Conservation (phyloP, 2,113 vertebrate species). For the Dromiciops gliroides region DNA sequence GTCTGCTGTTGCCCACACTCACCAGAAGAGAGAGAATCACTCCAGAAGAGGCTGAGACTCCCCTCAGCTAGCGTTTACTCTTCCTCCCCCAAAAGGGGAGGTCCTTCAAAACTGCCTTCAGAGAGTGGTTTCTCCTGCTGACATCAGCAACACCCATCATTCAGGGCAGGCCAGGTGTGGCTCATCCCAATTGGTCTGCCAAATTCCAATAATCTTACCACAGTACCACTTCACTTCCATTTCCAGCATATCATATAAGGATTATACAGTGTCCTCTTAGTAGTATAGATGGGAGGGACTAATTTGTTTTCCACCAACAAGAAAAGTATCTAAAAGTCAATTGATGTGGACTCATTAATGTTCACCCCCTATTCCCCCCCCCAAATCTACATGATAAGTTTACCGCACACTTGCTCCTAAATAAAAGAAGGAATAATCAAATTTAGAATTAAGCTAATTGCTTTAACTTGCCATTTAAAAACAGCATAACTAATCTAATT, state of each 20-base stretch:
- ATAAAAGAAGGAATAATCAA: slow-evolving; percentile 74
- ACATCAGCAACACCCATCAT: too few species aligned
- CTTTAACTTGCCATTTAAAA: slow-evolving; percentile 65
- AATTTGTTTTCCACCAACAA: slow-evolving; percentile 28
- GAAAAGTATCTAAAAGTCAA: slow-evolving; percentile 51
- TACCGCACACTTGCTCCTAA: slow-evolving; percentile 65
- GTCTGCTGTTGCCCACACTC: too few species aligned
- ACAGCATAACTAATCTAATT: slow-evolving; percentile 65
- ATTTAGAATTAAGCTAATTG: slow-evolving; percentile 72
- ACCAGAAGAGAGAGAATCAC: too few species aligned
- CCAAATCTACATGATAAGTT: slow-evolving; percentile 23
- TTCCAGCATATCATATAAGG: not conserved
- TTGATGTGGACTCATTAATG: slow-evolving; percentile 52
- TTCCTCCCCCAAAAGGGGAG: too few species aligned
- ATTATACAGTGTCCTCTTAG: not conserved
- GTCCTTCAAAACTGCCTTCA: too few species aligned
- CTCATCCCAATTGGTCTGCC: too few species aligned
- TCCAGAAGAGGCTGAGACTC: too few species aligned
- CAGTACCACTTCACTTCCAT: not conserved
- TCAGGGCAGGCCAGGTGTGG: too few species aligned
- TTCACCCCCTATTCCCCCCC: not conserved
- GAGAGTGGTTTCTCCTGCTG: too few species aligned
- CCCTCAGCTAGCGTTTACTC: too few species aligned
- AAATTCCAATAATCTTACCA: too few species aligned
- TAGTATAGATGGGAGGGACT: not conserved